These are phyloP conservation scores for Nyctibius grandis DNA, from an alignment of 2,797 vertebrate genomes.

Conservation along the genomic window DNA sequence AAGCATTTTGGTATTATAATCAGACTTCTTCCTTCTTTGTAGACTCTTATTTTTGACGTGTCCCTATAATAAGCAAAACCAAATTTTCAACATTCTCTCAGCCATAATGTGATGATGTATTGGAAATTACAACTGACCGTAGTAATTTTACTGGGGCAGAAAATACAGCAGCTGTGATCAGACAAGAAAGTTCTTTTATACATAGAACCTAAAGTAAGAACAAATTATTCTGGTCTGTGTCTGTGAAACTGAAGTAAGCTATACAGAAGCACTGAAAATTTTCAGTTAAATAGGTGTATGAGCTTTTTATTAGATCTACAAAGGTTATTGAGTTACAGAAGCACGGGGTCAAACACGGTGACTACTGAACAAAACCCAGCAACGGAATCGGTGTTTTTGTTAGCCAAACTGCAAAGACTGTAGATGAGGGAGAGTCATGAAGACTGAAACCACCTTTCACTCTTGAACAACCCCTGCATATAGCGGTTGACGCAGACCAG, in stretches of 20 bases:
- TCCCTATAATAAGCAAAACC: background rate
- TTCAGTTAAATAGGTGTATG: background rate
- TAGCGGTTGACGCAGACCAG: background rate
- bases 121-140: background rate
- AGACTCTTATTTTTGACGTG: background rate
- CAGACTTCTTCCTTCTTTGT: background rate
- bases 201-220: background rate
- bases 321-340: background rate
- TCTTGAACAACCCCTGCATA: background rate
- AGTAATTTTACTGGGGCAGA: background rate
- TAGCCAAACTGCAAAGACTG: background rate
- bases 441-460: background rate
- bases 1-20: background rate
- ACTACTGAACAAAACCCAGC: background rate
- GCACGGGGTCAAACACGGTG: background rate
- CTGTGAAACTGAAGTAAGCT: background rate
- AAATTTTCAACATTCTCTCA: background rate
- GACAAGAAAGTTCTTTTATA: background rate
- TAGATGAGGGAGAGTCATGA: background rate
- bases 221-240: background rate
- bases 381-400: background rate
- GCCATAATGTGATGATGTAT: fast-evolving
- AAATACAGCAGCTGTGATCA: background rate
- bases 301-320: background rate
- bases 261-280: background rate